A percentile compares a stretch with the other conserved stretches of the same genome.
phyloP scores from a whole-genome alignment of 2,888 invertebrate species.

The Acheta domesticus region DNA sequence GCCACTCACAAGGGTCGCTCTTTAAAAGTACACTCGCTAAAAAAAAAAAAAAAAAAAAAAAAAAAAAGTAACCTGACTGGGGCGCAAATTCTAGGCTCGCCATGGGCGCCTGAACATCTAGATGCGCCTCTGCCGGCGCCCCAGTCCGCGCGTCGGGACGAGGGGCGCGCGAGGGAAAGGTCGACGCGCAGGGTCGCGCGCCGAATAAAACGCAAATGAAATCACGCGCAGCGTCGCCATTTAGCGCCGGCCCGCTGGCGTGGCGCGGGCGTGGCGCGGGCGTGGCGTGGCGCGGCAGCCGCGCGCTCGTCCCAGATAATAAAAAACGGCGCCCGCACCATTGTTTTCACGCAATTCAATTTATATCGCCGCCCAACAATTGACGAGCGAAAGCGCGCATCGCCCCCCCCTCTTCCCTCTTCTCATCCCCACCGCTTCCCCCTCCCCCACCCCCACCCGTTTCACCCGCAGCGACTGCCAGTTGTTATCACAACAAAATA shows the following conservation, averaged over 20 bases:
- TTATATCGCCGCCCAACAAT: neutral
- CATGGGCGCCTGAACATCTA: no score
- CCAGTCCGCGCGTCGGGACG: no score
- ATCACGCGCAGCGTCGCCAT: neutral
- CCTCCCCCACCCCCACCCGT: neutral
- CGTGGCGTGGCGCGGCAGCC: neutral
- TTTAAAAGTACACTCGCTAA: no score
- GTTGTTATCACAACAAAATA: conserved; percentile 1
- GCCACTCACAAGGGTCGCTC: no score
- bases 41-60: no score
- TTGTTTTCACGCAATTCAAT: neutral
- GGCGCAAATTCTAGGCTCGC: no score
- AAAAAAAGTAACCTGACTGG: no score
- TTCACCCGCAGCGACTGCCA: neutral
- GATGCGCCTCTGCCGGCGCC: no score
- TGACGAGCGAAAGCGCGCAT: no score
- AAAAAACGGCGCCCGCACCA: neutral
- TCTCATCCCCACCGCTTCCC: neutral
- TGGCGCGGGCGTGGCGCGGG: neutral
- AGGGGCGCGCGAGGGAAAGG: no score
- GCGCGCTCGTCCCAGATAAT: neutral
- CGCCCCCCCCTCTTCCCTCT: neutral
- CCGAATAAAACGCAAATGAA: neutral
- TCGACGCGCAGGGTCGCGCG: neutral
- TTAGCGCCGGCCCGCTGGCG: neutral